Base-by-base conservation (phyloP, 2,888 invertebrate genomes). In the Elmis aenea region DNA sequence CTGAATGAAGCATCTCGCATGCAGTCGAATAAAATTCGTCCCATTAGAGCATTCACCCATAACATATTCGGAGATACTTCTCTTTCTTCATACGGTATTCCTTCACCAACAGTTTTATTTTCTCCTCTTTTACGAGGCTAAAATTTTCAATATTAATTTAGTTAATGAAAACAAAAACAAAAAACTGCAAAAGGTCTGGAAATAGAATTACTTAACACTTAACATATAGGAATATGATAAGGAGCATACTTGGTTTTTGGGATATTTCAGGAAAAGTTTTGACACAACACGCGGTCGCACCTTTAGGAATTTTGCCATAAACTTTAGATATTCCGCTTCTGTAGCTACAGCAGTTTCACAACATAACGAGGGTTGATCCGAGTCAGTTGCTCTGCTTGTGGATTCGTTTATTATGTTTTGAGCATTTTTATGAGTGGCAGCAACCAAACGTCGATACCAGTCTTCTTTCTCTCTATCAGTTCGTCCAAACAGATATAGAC, bases 401-500 rank as follows among this genome's bases (percentile, higher is more conserved):
- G 8, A 5, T 3, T 24, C 24, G 14, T 29, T 35, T n/a, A 30
- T 15, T 13, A 21, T 26, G 9, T 22, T 11, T 3, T 34, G 12
- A n/a, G 42, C 42, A 26, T 38, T 47, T 28, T 39, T 46, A 26
- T 60, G 59, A 3, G 60, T 62, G 3, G 66, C 64, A 1, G 55
- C 54, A 2, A 32, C 33, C 25, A 67, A 55, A 26, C 61, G 51
- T 28, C 65, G 45, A 45, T 72, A 92, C 93, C 93, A 93, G 56
- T 90, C 85, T 65, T 91, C 91, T 65, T 94, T 94, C 57, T 92
- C 90, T 31, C 91, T 72, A 50, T 87, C 85, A n/a, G 89, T 85
- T 40, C 92, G 73, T 2, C 85, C 83, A 64, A 87, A 86, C 11
- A 66, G 22, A 43, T 61, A 64, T 6, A 65, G 39, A 33, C 56